These are phyloP conservation scores for Stegostoma tigrinum DNA, from an alignment of 2,113 vertebrate species.

Conservation along the genomic window DNA sequence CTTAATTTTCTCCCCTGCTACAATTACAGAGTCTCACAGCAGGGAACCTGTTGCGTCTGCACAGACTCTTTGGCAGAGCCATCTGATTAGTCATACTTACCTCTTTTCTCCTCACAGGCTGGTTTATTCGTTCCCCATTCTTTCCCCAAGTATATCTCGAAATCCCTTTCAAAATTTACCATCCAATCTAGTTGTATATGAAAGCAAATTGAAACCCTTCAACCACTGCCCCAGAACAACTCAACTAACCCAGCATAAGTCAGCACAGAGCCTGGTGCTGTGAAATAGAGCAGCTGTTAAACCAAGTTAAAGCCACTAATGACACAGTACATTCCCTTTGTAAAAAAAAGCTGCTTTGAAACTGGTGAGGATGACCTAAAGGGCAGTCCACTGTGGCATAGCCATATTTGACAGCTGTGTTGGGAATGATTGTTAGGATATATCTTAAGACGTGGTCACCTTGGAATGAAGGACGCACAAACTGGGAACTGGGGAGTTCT, in stretches of 20 bases:
- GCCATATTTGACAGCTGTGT: not conserved
- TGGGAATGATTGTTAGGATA: not conserved
- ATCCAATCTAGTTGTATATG: no score
- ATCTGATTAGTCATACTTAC: not conserved
- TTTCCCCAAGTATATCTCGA: not conserved
- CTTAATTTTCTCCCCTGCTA: not conserved
- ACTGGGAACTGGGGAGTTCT: not conserved
- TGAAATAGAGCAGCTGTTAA: not conserved
- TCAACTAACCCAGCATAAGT: not conserved
- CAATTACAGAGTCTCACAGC: not conserved
- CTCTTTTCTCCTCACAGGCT: not conserved
- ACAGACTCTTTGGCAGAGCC: not conserved
- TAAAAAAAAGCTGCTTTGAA: not conserved
- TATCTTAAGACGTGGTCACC: not conserved
- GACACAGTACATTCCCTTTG: not conserved
- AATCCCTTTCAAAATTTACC: no score
- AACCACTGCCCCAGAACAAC: not conserved
- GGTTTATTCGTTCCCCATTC: not conserved
- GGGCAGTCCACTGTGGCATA: not conserved
- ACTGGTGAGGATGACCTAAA: not conserved
- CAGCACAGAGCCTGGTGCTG: not conserved
- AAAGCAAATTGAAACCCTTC: not conserved
- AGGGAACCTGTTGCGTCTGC: not conserved
- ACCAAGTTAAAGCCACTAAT: not conserved
- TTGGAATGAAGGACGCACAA: not conserved